phyloP scores from a whole-genome alignment of 2,888 invertebrate genomes.

The Elmis aenea region DNA sequence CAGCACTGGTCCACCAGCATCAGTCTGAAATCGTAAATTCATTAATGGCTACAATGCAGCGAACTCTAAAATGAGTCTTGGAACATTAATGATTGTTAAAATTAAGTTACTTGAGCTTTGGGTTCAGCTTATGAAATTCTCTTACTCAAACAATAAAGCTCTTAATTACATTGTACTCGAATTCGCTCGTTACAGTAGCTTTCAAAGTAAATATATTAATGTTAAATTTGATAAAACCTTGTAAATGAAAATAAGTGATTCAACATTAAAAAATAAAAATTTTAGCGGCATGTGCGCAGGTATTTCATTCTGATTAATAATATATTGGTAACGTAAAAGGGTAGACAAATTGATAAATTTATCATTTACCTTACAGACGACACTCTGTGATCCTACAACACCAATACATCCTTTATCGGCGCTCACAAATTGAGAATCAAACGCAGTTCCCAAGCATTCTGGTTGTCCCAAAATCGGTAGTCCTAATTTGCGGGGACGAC shows the following conservation, averaged over 20 bases:
- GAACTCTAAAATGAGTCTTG: too few relatives aligned
- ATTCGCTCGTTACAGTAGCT: too few relatives aligned
- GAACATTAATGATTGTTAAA: too few relatives aligned
- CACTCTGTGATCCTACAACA: slow-evolving; percentile 47
- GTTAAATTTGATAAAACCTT: too few relatives aligned
- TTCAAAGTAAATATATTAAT: too few relatives aligned
- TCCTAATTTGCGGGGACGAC: slow-evolving; percentile 51
- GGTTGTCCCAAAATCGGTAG: slow-evolving; percentile 48
- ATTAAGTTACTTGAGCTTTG: too few relatives aligned
- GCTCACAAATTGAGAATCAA: slow-evolving; percentile 40
- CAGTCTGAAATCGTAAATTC: slow-evolving; percentile 52
- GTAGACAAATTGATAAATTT: slow-evolving; percentile 4
- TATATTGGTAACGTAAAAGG: slow-evolving; percentile 1
- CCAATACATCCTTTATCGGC: slow-evolving; percentile 55
- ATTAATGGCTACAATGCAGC: too few relatives aligned
- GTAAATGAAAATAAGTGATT: slow-evolving; percentile 1
- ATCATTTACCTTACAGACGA: slow-evolving; percentile 49
- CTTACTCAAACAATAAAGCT: too few relatives aligned
- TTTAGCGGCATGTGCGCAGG: too few relatives aligned
- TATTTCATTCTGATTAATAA: too few relatives aligned
- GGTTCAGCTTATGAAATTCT: too few relatives aligned
- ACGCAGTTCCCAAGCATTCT: slow-evolving; percentile 46
- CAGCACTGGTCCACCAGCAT: slow-evolving; percentile 54
- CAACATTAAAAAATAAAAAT: neutral
- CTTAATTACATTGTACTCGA: too few relatives aligned